phyloP scores from a whole-genome alignment of 2,797 vertebrate species.

The Tiaroga cobitis region DNA sequence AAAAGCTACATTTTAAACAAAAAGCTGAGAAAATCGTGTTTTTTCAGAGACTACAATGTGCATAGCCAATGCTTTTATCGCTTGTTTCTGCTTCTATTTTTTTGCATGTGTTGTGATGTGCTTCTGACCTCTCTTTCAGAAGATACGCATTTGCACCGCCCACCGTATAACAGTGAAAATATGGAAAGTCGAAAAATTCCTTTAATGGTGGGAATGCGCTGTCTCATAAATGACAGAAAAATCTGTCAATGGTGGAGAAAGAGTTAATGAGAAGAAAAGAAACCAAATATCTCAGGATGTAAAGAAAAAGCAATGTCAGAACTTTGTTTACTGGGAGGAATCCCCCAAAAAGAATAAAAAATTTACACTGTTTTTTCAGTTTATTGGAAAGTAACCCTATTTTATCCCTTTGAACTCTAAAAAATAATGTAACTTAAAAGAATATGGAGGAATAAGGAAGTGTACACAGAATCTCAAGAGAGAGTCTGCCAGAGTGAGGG shows the following conservation, averaged over 20 bases:
- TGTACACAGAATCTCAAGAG: slow-evolving; percentile 44
- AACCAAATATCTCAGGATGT: background rate
- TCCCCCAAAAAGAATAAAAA: background rate
- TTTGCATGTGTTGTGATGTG: background rate
- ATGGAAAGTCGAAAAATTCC: background rate
- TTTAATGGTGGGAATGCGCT: background rate
- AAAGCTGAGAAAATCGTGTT: too few relatives aligned
- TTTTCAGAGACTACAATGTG: background rate
- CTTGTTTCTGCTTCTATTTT: background rate
- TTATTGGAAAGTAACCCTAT: slow-evolving; percentile 10
- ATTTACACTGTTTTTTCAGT: background rate
- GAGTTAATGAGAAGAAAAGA: background rate
- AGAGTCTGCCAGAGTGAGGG: slow-evolving; percentile 53
- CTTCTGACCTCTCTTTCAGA: background rate
- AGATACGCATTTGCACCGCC: background rate
- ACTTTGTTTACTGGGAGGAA: background rate
- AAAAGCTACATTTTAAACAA: too few relatives aligned
- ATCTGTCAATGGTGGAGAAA: background rate
- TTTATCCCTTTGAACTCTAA: slow-evolving; percentile 9
- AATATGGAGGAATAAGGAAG: slow-evolving; percentile 28
- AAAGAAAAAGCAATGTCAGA: background rate
- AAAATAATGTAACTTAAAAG: slow-evolving; percentile 12
- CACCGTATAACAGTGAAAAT: background rate
- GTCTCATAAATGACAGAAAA: background rate
- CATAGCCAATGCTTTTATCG: background rate